Evolutionary conservation across 1,140 invertebrate genomes (phyloP).

Genomic region (Rhynchophorus ferrugineus): DNA sequence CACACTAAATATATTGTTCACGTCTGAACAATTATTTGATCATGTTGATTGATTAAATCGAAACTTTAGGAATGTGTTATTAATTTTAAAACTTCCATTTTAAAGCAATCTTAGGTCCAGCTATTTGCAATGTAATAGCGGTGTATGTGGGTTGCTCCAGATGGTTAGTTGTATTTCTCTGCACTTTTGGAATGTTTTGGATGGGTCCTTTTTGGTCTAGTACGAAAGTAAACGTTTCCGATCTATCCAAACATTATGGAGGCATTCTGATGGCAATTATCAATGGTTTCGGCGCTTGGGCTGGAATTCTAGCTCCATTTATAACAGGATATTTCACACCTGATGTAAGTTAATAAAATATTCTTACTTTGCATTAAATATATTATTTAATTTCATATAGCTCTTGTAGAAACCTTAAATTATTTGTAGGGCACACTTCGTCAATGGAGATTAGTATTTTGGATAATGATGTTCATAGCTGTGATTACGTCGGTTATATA

Average conservation of each 20-base stretch:
- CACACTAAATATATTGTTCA: no score
- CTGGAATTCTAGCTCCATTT: neutral
- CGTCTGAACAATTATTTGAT: no score
- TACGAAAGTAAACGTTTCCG: slow-evolving; percentile 1
- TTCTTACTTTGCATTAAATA: neutral
- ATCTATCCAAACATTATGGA: neutral
- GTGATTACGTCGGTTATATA: neutral
- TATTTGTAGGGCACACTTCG: neutral
- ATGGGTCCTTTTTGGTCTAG: slow-evolving; percentile 2
- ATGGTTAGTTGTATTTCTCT: neutral
- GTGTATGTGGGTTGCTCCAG: slow-evolving; percentile 13
- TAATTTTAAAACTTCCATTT: no score
- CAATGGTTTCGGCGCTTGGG: slow-evolving; percentile 3
- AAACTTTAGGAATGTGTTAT: no score
- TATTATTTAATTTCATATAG: no score
- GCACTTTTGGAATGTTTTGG: slow-evolving; percentile 3
- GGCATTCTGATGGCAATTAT: slow-evolving; percentile 7
- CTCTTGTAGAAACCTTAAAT: no score
- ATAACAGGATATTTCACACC: neutral
- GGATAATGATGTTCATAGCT: slow-evolving; percentile 5
- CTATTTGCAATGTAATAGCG: neutral
- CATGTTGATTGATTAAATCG: no score
- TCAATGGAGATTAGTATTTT: slow-evolving; percentile 3
- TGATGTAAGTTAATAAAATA: neutral
- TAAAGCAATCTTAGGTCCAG: slow-evolving; percentile 3